Base-by-base conservation (phyloP, 2,113 vertebrate genomes). In the Procapra przewalskii region DNA sequence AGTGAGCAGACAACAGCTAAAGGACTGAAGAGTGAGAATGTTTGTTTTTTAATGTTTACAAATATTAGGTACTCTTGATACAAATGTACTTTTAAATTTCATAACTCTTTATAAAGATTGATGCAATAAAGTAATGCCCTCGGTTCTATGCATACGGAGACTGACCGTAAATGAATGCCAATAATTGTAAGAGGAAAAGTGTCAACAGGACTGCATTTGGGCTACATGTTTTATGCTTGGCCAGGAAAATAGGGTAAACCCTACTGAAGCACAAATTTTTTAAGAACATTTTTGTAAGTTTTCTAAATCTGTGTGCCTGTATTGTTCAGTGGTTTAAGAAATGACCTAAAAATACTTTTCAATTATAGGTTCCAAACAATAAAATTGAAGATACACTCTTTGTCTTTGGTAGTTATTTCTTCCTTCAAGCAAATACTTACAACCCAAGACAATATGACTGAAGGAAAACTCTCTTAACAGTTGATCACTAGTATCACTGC, bases 1-100 rank as follows among this genome's bases (percentile, higher is more conserved):
- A 52, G 17, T 50, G 3, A 88, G 55, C 48, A 96, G 88, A 90
- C 13, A 86, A 43, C 54, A 94, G 64, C 90, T 94, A 50, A 14
- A 82, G 2, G 55, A 55, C 55, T 92, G 33, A 11, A 92, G 23
- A 85, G 21, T 25, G 19, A 60, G 15, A 52, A 43, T 83, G n/a
- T 64, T 71, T 91, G 16, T 83, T 96, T 92, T 62, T 91, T 85
- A 80, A 50, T 95, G 93, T 96, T 97, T 97, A 95, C 86, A 94
- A 86, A 88, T 95, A 89, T 40, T 89, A 84, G 95, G 43, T 90
- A 64, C 52, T 75, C 33, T 54, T 92, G 21, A 89, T 92, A 54
- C 87, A 93, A 93, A 88, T 45, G 33, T 21, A 91, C 48, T 89
- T 97, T 93, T 80, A 87, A 96, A 71, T 25, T 48, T 95, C 50